A percentile compares a stretch with the other conserved stretches of the same genome.
Evolutionary conservation across 2,113 vertebrate species (phyloP).

Genomic region (Lamprologus sp.): DNA sequence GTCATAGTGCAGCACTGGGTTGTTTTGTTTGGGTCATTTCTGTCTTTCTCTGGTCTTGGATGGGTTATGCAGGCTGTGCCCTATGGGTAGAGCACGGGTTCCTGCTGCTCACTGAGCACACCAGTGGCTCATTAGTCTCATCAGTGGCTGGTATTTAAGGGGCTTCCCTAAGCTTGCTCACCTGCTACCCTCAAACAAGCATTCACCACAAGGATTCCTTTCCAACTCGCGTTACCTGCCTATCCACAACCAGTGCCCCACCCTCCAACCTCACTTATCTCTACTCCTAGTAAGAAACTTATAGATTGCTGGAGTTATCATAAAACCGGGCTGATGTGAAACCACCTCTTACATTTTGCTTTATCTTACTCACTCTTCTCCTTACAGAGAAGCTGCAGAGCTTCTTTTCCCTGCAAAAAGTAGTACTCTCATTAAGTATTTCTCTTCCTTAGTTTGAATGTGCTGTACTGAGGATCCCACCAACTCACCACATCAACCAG

Average conservation of each 20-base stretch:
- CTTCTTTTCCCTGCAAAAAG: not conserved
- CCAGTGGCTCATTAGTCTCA: not conserved
- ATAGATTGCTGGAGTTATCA: not conserved
- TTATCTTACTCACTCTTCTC: not conserved
- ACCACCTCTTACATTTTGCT: not conserved
- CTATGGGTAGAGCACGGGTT: not conserved
- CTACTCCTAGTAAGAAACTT: not conserved
- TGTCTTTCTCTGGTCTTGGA: not conserved
- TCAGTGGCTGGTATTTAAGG: not conserved
- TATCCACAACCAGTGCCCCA: not conserved
- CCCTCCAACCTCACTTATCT: not conserved
- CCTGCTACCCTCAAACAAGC: not conserved
- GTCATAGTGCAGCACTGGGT: not conserved
- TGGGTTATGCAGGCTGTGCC: not conserved
- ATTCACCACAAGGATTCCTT: not conserved
- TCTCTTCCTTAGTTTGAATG: not conserved
- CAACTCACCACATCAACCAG: not conserved
- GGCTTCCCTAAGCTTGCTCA: not conserved
- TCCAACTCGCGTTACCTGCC: accelerated
- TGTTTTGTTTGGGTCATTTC: accelerated
- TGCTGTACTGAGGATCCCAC: not conserved
- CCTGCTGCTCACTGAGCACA: not conserved
- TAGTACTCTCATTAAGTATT: not conserved
- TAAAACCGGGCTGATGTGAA: not conserved
- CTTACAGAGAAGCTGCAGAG: not conserved